A percentile compares a stretch with the other conserved stretches of the same genome.
phyloP scores from a whole-genome alignment of 2,888 invertebrate genomes.

The Dendrolimus houi region DNA sequence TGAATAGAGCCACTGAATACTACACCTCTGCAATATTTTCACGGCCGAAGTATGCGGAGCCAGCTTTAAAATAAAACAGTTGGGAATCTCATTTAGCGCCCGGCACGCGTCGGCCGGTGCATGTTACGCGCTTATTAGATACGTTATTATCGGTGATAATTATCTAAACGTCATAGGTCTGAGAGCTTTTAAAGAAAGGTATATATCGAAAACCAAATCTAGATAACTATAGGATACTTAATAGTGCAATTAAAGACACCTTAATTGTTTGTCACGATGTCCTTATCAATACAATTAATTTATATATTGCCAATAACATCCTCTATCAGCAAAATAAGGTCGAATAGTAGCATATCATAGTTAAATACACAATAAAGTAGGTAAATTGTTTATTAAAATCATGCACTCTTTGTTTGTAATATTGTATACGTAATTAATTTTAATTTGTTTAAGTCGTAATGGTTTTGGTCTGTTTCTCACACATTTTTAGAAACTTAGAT shows the following conservation, averaged over 20 bases:
- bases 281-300: too few species aligned
- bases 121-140: conserved; percentile 37
- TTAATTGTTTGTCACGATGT: too few species aligned
- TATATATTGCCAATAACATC: too few species aligned
- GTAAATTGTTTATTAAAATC: not conserved
- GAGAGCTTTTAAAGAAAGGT: not conserved
- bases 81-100: conserved; percentile 52
- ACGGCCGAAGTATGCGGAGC: conserved; percentile 52
- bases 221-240: too few species aligned
- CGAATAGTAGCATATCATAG: too few species aligned
- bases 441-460: too few species aligned
- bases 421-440: not conserved
- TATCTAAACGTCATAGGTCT: conserved; percentile 6
- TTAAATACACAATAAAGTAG: too few species aligned
- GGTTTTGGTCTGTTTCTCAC: too few species aligned
- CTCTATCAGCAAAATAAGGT: too few species aligned
- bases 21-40: conserved; percentile 59
- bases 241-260: too few species aligned
- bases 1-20: conserved; percentile 27
- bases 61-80: conserved; percentile 72
- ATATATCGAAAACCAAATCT: not conserved
- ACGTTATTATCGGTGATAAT: conserved; percentile 34
- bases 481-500: too few species aligned
- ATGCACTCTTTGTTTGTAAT: not conserved
- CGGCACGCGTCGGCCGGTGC: conserved; percentile 39